Evolutionary conservation across 2,888 invertebrate genomes (phyloP).

Genomic region (Adineta ricciae): DNA sequence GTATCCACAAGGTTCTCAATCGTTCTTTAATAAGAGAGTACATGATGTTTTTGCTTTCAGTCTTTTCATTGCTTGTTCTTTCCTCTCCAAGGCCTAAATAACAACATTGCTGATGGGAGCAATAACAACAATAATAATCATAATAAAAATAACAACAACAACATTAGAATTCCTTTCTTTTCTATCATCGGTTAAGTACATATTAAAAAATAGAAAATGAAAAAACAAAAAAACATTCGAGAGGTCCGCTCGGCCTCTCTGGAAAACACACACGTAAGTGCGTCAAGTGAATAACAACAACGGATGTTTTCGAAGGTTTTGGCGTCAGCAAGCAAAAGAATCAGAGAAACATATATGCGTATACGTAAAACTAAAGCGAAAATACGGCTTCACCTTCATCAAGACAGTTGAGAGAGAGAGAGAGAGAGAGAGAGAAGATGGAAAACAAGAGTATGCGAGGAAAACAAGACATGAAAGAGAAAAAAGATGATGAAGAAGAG

Average conservation of each 20-base stretch:
- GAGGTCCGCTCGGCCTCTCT: not conserved
- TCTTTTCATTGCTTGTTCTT: not conserved
- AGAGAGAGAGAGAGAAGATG: not conserved
- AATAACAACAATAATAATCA: not conserved
- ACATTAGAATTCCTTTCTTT: not conserved
- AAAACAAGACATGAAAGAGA: not conserved
- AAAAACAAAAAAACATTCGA: not conserved
- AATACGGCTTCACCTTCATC: not conserved
- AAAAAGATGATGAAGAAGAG: not conserved
- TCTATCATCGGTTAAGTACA: not conserved
- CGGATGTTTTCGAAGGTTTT: conserved; percentile 5
- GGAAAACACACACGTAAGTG: not conserved
- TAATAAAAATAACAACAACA: not conserved
- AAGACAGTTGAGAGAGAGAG: not conserved
- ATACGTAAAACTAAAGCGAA: not conserved
- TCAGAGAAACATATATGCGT: not conserved
- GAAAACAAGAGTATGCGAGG: not conserved
- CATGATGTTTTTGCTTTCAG: conserved; percentile 9
- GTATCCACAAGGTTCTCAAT: not conserved
- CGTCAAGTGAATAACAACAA: not conserved
- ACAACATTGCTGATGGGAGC: not conserved
- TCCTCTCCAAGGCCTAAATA: not conserved
- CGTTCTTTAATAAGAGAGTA: not conserved
- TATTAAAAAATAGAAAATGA: not conserved
- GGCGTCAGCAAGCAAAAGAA: not conserved